Percentiles rank a stretch among this genome's conserved stretches.
Conservation (phyloP, 2,888 invertebrate genomes). For the Drosophila algonquin region DNA sequence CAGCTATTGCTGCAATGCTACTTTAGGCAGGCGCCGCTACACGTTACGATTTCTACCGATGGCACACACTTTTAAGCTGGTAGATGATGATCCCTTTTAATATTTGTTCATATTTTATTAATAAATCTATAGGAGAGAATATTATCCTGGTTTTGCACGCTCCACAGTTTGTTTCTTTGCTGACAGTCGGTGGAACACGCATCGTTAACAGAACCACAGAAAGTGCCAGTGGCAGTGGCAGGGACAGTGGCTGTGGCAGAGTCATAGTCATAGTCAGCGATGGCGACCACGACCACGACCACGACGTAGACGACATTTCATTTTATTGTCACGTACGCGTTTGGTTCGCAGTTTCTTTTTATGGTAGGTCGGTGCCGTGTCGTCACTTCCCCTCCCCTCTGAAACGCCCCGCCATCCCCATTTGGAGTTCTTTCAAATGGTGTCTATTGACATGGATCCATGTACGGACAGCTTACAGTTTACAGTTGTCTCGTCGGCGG, state of each 20-base stretch:
- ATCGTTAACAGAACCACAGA: constrained; percentile 8
- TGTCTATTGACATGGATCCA: constrained; percentile 58
- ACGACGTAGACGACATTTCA: constrained; percentile 63
- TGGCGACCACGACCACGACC: neutral
- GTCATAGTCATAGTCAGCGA: constrained; percentile 43
- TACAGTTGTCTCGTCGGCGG: constrained; percentile 32
- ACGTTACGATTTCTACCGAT: neutral
- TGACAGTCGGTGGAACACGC: neutral
- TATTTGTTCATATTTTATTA: too few species aligned
- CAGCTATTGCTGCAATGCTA: too few species aligned
- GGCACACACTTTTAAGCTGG: neutral
- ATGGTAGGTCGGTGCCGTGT: constrained; percentile 59
- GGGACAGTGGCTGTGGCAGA: constrained; percentile 28
- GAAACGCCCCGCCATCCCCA: neutral
- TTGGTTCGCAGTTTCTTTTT: constrained; percentile 65
- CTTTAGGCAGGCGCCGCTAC: neutral
- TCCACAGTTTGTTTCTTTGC: neutral
- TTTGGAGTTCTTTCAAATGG: constrained; percentile 42
- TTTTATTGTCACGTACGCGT: constrained; percentile 80
- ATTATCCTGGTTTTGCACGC: neutral
- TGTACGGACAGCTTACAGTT: constrained; percentile 53
- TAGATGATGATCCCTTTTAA: too few species aligned
- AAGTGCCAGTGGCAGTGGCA: constrained; percentile 11
- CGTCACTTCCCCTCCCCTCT: neutral
- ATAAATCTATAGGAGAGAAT: neutral